phyloP scores from a whole-genome alignment of 2,797 vertebrate genomes.

The Epinephelus coioides region DNA sequence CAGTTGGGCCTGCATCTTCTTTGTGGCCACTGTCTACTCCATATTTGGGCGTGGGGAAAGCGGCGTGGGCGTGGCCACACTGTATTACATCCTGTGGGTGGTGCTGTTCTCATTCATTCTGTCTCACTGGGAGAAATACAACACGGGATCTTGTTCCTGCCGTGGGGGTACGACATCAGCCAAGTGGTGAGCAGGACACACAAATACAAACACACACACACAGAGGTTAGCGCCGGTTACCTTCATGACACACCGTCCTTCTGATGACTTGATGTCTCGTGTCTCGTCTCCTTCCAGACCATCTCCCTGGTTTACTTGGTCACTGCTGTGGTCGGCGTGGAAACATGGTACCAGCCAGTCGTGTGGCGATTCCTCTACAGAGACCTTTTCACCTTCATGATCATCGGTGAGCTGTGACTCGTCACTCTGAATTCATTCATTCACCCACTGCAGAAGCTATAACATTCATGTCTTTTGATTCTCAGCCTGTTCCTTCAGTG shows the following conservation, averaged over 20 bases:
- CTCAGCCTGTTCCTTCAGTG: conserved; percentile 92
- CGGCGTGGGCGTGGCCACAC: conserved; percentile 91
- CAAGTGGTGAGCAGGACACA: conserved; percentile 92
- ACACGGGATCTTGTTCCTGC: conserved; percentile 97
- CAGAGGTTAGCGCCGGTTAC: neutral
- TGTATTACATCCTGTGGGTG: conserved; percentile 96
- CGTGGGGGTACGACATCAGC: conserved; percentile 98
- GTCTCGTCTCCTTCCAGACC: conserved; percentile 86
- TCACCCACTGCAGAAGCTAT: neutral
- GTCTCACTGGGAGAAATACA: conserved; percentile 99
- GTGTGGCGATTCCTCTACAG: conserved; percentile 93
- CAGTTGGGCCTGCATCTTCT: conserved; percentile 98
- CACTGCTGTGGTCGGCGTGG: conserved; percentile 95
- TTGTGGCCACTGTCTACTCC: conserved; percentile 96
- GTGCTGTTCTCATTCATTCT: conserved; percentile 99
- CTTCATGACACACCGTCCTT: neutral
- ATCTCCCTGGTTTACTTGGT: conserved; percentile 97
- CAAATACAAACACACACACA: neutral
- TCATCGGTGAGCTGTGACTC: conserved; percentile 90
- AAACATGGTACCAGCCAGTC: conserved; percentile 95
- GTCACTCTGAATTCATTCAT: neutral
- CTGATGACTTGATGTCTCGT: neutral
- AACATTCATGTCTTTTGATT: conserved; percentile 35
- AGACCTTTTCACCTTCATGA: conserved; percentile 97
- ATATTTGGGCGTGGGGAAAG: conserved; percentile 93